Evolutionary conservation across 2,113 vertebrate species (phyloP).

Genomic region (Boulengeromyrus knoepffleri): DNA sequence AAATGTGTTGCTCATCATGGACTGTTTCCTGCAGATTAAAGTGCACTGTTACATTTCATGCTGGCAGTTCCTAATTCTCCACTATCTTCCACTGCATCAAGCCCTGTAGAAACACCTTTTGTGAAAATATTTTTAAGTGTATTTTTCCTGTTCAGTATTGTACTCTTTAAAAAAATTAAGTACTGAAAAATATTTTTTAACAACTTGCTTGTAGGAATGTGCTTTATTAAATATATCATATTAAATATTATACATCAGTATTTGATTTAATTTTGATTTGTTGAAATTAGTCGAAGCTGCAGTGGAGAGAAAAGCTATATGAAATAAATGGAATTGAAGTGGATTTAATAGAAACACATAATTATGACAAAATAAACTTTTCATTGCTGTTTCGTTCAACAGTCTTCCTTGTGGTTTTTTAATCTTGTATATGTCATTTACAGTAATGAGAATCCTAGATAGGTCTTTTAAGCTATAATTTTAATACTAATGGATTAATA

Average conservation of each 20-base stretch:
- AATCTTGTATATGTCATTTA: background rate
- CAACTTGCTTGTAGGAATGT: background rate
- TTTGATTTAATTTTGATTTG: background rate
- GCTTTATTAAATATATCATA: background rate
- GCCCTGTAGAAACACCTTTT: background rate
- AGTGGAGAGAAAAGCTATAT: background rate
- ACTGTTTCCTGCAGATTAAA: background rate
- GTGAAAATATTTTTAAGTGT: background rate
- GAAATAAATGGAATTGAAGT: background rate
- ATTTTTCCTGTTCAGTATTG: background rate
- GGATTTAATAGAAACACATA: background rate
- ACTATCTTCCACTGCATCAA: background rate
- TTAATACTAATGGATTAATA: background rate
- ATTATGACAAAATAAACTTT: conserved; percentile 4
- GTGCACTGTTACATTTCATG: background rate
- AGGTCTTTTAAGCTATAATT: background rate
- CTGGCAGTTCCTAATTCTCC: background rate
- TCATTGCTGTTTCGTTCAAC: background rate
- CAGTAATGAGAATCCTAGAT: background rate
- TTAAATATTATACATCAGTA: background rate
- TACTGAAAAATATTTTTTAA: background rate
- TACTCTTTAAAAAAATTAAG: background rate
- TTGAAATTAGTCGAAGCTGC: background rate
- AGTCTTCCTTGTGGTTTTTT: background rate
- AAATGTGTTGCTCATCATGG: background rate